Percentiles rank a stretch among this genome's conserved stretches.
Evolutionary conservation across 2,888 invertebrate species (phyloP).

Genomic region (Aporophyla nigra): DNA sequence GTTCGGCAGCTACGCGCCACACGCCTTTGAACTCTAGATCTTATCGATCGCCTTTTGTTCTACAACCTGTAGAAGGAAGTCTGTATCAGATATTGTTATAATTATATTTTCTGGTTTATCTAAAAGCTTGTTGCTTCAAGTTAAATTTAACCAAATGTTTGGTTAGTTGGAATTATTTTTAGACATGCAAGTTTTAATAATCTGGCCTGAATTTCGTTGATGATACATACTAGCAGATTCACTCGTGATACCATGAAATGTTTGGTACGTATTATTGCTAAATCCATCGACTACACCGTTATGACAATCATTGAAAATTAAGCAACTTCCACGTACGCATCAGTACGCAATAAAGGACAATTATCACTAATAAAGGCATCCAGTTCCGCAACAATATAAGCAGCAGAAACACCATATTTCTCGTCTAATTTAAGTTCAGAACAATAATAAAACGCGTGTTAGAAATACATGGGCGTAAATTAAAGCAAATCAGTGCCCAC

Average conservation of each 20-base stretch:
- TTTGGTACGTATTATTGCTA: not conserved
- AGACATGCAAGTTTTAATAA: no score
- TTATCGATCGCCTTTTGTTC: conserved; percentile 64
- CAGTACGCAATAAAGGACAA: conserved; percentile 3
- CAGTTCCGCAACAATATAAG: conserved; percentile 10
- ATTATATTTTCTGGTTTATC: conserved; percentile 9
- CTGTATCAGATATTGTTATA: conserved; percentile 35
- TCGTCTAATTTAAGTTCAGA: conserved; percentile 48
- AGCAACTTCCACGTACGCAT: not conserved
- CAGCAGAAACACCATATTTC: conserved; percentile 39
- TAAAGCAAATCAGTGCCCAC: conserved; percentile 79
- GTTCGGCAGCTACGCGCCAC: conserved; percentile 79
- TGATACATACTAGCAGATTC: not conserved
- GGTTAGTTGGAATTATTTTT: not conserved
- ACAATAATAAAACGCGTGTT: conserved; percentile 52
- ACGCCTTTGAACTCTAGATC: conserved; percentile 70
- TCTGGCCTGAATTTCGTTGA: not conserved
- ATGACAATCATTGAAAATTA: conserved; percentile 3
- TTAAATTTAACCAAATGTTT: not conserved
- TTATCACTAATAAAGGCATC: not conserved
- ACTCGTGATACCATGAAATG: not conserved
- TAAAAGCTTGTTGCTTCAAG: not conserved
- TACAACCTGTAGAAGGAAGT: conserved; percentile 56
- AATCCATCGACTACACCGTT: not conserved
- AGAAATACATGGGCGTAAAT: conserved; percentile 72